A percentile compares a stretch with the other conserved stretches of the same genome.
These are phyloP conservation scores for Microdon myrmicae DNA, from an alignment of 2,888 invertebrate genomes.

Conservation along the genomic window DNA sequence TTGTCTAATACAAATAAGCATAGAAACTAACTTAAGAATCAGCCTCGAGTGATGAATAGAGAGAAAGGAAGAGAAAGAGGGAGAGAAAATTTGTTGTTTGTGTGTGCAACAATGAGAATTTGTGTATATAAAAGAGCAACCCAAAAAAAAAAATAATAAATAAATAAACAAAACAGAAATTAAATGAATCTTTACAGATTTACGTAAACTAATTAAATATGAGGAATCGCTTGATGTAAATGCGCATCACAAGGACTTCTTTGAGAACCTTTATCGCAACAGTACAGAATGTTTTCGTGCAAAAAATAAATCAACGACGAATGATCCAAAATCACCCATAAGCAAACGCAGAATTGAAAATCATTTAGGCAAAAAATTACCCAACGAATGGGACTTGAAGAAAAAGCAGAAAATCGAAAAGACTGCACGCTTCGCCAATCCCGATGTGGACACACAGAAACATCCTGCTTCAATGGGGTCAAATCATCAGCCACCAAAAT, in stretches of 20 bases:
- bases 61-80: conserved; percentile 12
- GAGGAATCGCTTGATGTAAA: conserved; percentile 61
- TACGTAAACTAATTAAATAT: conserved; percentile 65
- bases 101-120: conserved; percentile 26
- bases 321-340: conserved; percentile 14
- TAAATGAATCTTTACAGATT: conserved; percentile 56
- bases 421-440: no score
- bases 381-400: conserved; percentile 11
- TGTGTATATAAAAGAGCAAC: no score
- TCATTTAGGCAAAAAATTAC: not conserved
- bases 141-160: conserved; percentile 29
- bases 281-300: conserved; percentile 66
- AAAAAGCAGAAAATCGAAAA: conserved; percentile 55
- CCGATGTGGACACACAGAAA: no score
- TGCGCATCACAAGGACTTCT: conserved; percentile 57
- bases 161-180: conserved; percentile 20
- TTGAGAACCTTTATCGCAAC: conserved; percentile 62
- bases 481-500: not conserved
- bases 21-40: conserved; percentile 27
- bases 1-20: conserved; percentile 35
- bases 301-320: conserved; percentile 56
- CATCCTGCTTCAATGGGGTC: no score
- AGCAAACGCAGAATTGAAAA: conserved; percentile 3
- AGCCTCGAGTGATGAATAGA: conserved; percentile 25
- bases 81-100: conserved; percentile 26